Evolutionary conservation across 2,888 invertebrate genomes (phyloP), one percentile per base, ranked within the genome.

Genomic region (Chymomyza amoena): DNA sequence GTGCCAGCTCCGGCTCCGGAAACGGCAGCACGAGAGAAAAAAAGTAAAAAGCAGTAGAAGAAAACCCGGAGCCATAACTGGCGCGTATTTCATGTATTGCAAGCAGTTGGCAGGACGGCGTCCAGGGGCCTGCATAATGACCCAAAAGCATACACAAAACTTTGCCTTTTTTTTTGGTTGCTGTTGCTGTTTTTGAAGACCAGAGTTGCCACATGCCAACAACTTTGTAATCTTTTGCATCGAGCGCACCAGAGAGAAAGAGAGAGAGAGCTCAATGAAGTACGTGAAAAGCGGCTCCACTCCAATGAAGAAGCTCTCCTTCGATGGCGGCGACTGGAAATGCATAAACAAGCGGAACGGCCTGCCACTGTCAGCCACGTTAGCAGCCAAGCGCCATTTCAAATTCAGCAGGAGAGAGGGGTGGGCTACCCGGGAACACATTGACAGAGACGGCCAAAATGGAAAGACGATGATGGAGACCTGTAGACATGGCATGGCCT

Each of bases 191-290:
- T 15, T 45, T 39, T 32, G 52, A 28, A 50, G 54, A 10, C 68
- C 15, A 61, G 61, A 76, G 18, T 61, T n/a, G 36, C 72, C 84
- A 78, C 84, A 83, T 80, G 82, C 70, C 77, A 79, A 72, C 75
- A 81, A 83, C 73, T 87, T 78, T 88, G 87, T 84, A 84, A 88
- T 88, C 86, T 84, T 86, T 86, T 74, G 84, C 87, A 83, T 83
- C 87, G 25, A 25, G n/a, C n/a, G n/a, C n/a, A n/a, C n/a, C n/a
- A 54, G 36, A 52, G 15, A 25, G 18, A 63, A 10, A 9, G 32
- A 51, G 88, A 78, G 32, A 32, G 84, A 84, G 70, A 6, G 18
- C 16, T 20, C 76, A 79, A 79, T 77, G 76, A 81, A 88, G 81
- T 88, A 86, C 84, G 84, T 84, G 84, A 32, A 59, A 57, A 28